These are phyloP conservation scores for Caenorhabditis panamensis DNA, from an alignment of 2,888 invertebrate genomes.

Conservation along the genomic window DNA sequence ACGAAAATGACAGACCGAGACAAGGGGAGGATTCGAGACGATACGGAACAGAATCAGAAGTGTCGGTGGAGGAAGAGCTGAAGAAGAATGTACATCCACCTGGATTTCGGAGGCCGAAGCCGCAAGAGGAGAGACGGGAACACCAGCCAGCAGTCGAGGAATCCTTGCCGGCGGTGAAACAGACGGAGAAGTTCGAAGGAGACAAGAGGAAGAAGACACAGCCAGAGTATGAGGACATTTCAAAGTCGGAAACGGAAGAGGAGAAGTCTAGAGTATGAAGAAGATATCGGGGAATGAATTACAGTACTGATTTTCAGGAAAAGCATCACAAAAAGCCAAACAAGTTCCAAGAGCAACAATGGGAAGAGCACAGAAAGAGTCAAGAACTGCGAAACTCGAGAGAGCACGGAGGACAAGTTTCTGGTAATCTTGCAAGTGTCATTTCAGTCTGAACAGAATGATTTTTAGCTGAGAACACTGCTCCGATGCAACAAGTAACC, in stretches of 20 bases:
- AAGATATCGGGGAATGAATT: too few relatives aligned
- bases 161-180: conserved; percentile 26
- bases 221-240: conserved; percentile 45
- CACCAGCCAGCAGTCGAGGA: conserved; percentile 29
- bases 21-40: conserved; percentile 21
- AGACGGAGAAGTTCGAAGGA: conserved; percentile 35
- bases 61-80: conserved; percentile 22
- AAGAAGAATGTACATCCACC: conserved; percentile 43
- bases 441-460: background rate
- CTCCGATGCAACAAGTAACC: conserved; percentile 35
- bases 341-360: conserved; percentile 49
- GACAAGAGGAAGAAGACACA: conserved; percentile 40
- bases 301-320: conserved; percentile 28
- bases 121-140: conserved; percentile 35
- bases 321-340: conserved; percentile 45
- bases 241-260: conserved; percentile 28
- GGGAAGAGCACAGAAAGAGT: conserved; percentile 56
- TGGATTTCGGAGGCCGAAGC: conserved; percentile 45
- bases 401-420: conserved; percentile 44
- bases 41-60: conserved; percentile 32
- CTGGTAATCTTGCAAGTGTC: background rate
- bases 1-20: conserved; percentile 22
- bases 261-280: conserved; percentile 20
- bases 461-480: conserved; percentile 26
- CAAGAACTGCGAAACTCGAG: conserved; percentile 45